Conservation (phyloP, 2,888 invertebrate genomes). For the Cheiracanthium punctorium region DNA sequence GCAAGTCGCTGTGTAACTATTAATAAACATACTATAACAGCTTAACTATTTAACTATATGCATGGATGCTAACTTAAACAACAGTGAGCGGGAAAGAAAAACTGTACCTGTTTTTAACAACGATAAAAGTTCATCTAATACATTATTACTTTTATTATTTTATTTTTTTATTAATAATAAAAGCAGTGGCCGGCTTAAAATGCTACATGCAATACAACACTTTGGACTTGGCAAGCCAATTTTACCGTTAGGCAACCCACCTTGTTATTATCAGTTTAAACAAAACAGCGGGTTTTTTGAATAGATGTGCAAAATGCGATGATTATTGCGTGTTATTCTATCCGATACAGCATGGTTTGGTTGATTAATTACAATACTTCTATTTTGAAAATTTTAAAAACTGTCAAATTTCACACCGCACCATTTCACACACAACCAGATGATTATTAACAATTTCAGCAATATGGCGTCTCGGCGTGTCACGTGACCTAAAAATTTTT, state of each 20-base stretch:
- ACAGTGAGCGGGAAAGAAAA: no score
- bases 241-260: slow-evolving; percentile 63
- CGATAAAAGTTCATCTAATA: no score
- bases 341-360: not conserved
- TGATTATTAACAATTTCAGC: slow-evolving; percentile 66
- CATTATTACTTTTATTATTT: no score
- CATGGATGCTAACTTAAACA: no score
- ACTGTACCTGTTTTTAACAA: no score
- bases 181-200: slow-evolving; percentile 5
- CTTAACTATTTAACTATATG: no score
- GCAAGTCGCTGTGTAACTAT: no score
- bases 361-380: not conserved
- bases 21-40: no score
- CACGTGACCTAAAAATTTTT: slow-evolving; percentile 66
- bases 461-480: slow-evolving; percentile 59
- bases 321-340: no score
- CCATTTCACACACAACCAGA: slow-evolving; percentile 40
- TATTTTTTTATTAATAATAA: not conserved
- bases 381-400: not conserved
- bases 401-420: not conserved
- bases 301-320: not conserved
- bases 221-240: slow-evolving; percentile 26
- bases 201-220: not conserved
- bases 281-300: slow-evolving; percentile 55
- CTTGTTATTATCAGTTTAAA: slow-evolving; percentile 26